Evolutionary conservation across 2,888 invertebrate genomes (phyloP), one percentile per base, ranked within the genome.

Genomic region (Drosophila cognata): DNA sequence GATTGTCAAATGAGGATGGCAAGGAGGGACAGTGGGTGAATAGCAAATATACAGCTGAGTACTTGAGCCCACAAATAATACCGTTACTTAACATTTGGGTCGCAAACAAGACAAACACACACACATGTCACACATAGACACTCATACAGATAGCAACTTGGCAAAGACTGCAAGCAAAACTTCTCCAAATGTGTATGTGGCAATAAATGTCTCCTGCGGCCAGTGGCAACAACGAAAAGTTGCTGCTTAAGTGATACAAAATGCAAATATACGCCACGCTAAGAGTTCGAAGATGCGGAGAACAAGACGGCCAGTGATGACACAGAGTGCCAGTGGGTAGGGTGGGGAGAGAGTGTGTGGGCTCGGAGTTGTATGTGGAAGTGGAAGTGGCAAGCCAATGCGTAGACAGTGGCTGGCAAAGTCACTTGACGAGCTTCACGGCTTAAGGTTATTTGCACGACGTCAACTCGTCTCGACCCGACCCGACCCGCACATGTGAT

Each of bases 161-260:
- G 31, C 66, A 51, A 21, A 76, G 59, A 69, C 79, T 28, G 18
- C 72, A 67, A 76, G 41, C 63, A 58, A 55, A 70, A 61, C 21
- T 48, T 53, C 31, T 41, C 33, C 53, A 51, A 62, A 66, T 64
- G 71, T 69, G 69, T 63, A 67, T 65, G 77, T 57, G 62, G 62
- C 89, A 81, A 86, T 86, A 85, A 86, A 89, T 86, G 88, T 86
- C 86, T 88, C 81, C 79, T 81, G 88, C 81, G 86, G 85, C 90
- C 75, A 84, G 77, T 84, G 79, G 63, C 67, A 70, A 64, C 71
- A 85, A 59, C 33, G 52, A 74, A 81, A 82, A 85, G 79, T 81
- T 83, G 71, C 81, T 75, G 88, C 86, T 86, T 86, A 86, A 86
- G 88, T 86, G 86, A 88, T 89, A 86, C 90, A 83, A 88, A 86